Evolutionary conservation across 2,888 invertebrate species (phyloP), one percentile per base, ranked within the genome.

Genomic region (Rotaria socialis): DNA sequence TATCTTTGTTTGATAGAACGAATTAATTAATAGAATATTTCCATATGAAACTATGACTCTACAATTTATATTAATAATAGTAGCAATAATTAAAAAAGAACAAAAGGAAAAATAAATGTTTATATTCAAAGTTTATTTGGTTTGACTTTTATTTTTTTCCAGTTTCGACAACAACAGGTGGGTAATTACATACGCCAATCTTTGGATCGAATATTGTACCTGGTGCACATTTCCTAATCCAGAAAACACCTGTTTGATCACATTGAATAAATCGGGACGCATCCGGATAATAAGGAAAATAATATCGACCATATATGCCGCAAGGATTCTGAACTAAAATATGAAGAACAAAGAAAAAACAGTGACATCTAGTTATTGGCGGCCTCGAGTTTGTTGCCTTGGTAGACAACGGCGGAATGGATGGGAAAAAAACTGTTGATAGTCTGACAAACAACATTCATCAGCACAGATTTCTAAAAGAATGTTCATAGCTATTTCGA

Each of bases 101-200:
- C 11, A 67, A 67, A 67, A 67, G 35, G 35, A 67, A 67, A 27
- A 14, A 27, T 27, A 67, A 67, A 41, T 35, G 67, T 67, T 67
- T 35, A 41, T 41, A 27, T 35, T 3, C 1, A 67, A 67, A 67
- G 41, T 67, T 67, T 4, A 35, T 4, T 67, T 52, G 24, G 0
- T 35, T 35, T 47, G 14, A 14, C 35, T 67, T 67, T 75, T 75
- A 80, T 80, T 80, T 43, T 80, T 80, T 80, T 16, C 80, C 80
- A n/a, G 80, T 80, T 80, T 80, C 80, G n/a, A 80, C 80, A 80
- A 80, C 80, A 14, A 80, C 80, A 24, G 80, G 80, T 80, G 80
- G 80, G n/a, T 80, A 80, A n/a, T 80, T 80, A n/a, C 80, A 80
- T 19, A 80, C 80, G n/a, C 80, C n/a, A 24, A 80, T 80, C n/a